phyloP scores from a whole-genome alignment of 2,888 invertebrate species.

The Apotomis betuletana region DNA sequence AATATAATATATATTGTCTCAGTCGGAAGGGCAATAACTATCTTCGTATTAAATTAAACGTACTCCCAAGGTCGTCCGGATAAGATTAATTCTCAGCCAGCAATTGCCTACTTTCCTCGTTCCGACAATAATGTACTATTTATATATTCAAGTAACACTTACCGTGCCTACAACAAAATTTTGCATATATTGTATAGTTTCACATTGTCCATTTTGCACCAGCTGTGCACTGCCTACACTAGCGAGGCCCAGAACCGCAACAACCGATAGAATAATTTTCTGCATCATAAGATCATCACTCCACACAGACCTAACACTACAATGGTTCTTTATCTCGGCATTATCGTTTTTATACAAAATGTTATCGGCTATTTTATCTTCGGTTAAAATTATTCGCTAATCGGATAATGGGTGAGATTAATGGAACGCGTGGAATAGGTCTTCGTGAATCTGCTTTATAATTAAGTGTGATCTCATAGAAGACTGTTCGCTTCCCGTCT shows the following conservation, averaged over 20 bases:
- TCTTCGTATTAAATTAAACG: too few species aligned
- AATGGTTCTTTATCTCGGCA: constrained; percentile 55
- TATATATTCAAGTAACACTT: not conserved
- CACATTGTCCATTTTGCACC: constrained; percentile 22
- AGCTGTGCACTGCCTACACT: constrained; percentile 32
- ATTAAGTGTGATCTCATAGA: not conserved
- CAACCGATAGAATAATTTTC: constrained; percentile 27
- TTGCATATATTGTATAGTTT: constrained; percentile 15
- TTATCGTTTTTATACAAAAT: constrained; percentile 61
- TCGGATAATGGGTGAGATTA: constrained; percentile 31
- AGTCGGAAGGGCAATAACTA: too few species aligned
- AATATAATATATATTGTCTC: too few species aligned
- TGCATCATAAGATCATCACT: constrained; percentile 32
- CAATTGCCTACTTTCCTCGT: too few species aligned
- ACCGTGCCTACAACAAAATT: constrained; percentile 28
- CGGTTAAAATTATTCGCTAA: constrained; percentile 41
- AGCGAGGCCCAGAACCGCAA: constrained; percentile 18
- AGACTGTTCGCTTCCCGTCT: not conserved
- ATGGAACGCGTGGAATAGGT: constrained; percentile 7
- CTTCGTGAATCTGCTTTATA: not conserved
- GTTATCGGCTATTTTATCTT: constrained; percentile 54
- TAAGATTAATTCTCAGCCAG: too few species aligned
- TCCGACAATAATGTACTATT: not conserved
- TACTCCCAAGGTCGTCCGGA: too few species aligned
- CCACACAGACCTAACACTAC: constrained; percentile 55